Conservation (phyloP, 2,113 vertebrate genomes). For the Struthio camelus region DNA sequence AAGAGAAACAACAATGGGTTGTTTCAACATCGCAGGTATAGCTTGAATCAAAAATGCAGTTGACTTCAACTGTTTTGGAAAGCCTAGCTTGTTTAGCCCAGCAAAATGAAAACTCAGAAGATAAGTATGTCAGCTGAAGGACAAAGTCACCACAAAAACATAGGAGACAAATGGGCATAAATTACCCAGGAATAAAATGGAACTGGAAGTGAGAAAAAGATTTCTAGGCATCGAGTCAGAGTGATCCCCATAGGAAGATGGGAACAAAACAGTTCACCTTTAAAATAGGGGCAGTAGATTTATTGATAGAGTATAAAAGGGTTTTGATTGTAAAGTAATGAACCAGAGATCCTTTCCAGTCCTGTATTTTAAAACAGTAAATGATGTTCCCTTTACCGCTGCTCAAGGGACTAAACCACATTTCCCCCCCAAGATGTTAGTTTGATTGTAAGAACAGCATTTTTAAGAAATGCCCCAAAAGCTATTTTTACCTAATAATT, state of each 20-base stretch:
- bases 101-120: too few species aligned
- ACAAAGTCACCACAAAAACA: neutral
- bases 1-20: neutral
- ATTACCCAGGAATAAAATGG: neutral
- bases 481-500: neutral
- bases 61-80: neutral
- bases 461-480: neutral
- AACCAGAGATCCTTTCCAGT: neutral
- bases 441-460: neutral
- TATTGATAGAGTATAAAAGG: neutral
- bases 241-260: neutral
- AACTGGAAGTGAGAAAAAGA: neutral
- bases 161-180: neutral
- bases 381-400: neutral
- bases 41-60: neutral
- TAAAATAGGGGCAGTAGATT: neutral
- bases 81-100: neutral
- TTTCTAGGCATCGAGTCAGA: neutral
- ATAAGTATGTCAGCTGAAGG: too few species aligned
- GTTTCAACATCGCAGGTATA: neutral
- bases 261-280: neutral
- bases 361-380: neutral
- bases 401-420: neutral
- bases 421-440: neutral
- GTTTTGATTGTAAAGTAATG: neutral